These are phyloP conservation scores for Tenebrio molitor DNA, from an alignment of 1,140 invertebrate species.

Conservation along the genomic window DNA sequence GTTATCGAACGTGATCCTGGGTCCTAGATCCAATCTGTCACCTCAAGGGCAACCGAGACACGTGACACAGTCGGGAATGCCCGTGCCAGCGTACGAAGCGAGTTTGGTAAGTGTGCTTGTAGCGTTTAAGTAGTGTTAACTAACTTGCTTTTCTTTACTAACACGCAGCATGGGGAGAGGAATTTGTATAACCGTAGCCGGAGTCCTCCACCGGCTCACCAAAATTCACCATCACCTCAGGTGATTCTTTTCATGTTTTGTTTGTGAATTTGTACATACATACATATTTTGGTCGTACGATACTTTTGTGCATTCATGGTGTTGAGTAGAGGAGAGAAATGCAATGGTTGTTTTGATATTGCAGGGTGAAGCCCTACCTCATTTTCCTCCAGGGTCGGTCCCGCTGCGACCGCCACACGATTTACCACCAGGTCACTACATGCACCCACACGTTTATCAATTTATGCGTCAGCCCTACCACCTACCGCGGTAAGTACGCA, in stretches of 20 bases:
- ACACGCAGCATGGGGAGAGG: conserved; percentile 68
- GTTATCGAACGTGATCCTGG: conserved; percentile 69
- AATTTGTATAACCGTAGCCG: conserved; percentile 69
- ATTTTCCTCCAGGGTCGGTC: conserved; percentile 63
- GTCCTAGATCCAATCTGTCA: conserved; percentile 72
- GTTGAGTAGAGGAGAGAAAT: too few species aligned
- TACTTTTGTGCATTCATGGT: too few species aligned
- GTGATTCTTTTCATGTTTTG: conserved; percentile 69
- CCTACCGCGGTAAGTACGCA: conserved; percentile 65
- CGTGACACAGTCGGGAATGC: conserved; percentile 70
- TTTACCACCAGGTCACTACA: conserved; percentile 68
- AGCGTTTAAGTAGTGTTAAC: not conserved
- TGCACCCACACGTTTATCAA: conserved; percentile 75
- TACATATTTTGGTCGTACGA: too few species aligned
- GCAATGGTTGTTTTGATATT: conserved; percentile 50
- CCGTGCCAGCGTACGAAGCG: conserved; percentile 74
- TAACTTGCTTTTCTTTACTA: conserved; percentile 55
- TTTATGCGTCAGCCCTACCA: conserved; percentile 71
- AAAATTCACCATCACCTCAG: conserved; percentile 84
- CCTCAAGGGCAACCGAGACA: conserved; percentile 74
- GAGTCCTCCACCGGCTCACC: conserved; percentile 85
- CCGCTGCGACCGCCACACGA: conserved; percentile 62
- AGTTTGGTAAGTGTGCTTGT: conserved; percentile 75
- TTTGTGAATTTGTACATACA: too few species aligned
- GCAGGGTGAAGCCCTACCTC: conserved; percentile 74